Percentiles rank a stretch among this genome's conserved stretches.
Evolutionary conservation across 2,888 invertebrate genomes (phyloP).

Genomic region (Drosophila gaucha): DNA sequence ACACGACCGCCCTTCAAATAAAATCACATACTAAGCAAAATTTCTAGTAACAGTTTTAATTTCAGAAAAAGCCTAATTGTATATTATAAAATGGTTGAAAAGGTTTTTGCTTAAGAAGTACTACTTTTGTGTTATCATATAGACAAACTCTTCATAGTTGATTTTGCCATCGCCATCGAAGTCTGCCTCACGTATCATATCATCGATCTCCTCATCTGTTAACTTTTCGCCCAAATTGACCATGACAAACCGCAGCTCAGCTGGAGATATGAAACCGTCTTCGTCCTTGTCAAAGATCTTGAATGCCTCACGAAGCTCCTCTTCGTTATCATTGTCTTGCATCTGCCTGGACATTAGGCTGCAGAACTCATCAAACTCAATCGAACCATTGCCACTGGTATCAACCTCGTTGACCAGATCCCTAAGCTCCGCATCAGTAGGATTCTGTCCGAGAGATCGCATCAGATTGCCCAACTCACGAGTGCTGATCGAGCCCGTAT

Average conservation of each 20-base stretch:
- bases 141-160: slow-evolving; percentile 91
- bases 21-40: too few relatives aligned
- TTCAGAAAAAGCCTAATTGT: too few relatives aligned
- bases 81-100: too few relatives aligned
- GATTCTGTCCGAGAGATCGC: slow-evolving; percentile 99
- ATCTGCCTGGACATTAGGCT: slow-evolving; percentile 96
- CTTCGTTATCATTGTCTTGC: neutral
- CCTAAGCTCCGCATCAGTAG: slow-evolving; percentile 99
- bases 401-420: slow-evolving; percentile 99
- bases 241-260: slow-evolving; percentile 98
- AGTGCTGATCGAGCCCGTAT: slow-evolving; percentile 99
- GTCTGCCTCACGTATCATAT: slow-evolving; percentile 99
- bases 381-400: slow-evolving; percentile 89
- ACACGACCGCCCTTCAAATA: too few relatives aligned
- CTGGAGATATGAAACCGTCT: slow-evolving; percentile 98
- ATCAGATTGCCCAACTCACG: slow-evolving; percentile 99
- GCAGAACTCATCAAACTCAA: slow-evolving; percentile 99
- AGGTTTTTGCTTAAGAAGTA: too few relatives aligned
- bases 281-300: slow-evolving; percentile 96
- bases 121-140: too few relatives aligned
- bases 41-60: too few relatives aligned
- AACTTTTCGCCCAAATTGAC: slow-evolving; percentile 99
- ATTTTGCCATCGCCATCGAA: slow-evolving; percentile 99
- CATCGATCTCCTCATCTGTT: slow-evolving; percentile 99
- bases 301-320: slow-evolving; percentile 85